These are phyloP conservation scores for Timema podura DNA, from an alignment of 2,888 invertebrate species.

Conservation along the genomic window DNA sequence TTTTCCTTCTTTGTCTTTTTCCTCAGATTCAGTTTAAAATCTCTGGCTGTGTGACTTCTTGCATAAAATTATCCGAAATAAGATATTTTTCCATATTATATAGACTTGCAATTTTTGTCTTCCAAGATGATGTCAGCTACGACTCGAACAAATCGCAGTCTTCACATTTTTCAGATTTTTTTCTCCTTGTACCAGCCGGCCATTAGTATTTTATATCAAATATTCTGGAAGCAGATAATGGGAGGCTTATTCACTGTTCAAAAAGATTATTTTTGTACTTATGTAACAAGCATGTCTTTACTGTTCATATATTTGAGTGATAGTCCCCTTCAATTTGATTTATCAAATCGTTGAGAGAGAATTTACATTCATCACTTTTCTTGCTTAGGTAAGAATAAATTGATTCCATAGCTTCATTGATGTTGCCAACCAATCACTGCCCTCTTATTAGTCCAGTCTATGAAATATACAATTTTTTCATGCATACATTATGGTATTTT, in stretches of 20 bases:
- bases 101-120: too few relatives aligned
- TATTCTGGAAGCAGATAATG: too few relatives aligned
- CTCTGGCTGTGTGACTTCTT: slow-evolving; percentile 28
- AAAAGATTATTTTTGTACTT: too few relatives aligned
- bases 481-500: not conserved
- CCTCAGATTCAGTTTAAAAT: slow-evolving; percentile 33
- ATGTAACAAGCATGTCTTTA: not conserved
- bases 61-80: too few relatives aligned
- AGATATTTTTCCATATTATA: too few relatives aligned
- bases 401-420: not conserved
- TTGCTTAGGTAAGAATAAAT: not conserved
- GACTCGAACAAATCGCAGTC: too few relatives aligned
- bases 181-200: too few relatives aligned
- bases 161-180: too few relatives aligned
- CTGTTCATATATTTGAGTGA: not conserved
- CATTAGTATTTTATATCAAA: too few relatives aligned
- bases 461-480: not conserved
- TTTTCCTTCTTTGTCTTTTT: slow-evolving; percentile 35
- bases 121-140: too few relatives aligned
- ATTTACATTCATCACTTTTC: not conserved
- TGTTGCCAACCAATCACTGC: not conserved
- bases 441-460: not conserved
- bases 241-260: too few relatives aligned
- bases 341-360: not conserved
- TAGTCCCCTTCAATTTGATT: not conserved